Percentiles rank a stretch among this genome's conserved stretches.
phyloP scores from a whole-genome alignment of 92 coral and sea anemone genomes.

The Desmophyllum pertusum region DNA sequence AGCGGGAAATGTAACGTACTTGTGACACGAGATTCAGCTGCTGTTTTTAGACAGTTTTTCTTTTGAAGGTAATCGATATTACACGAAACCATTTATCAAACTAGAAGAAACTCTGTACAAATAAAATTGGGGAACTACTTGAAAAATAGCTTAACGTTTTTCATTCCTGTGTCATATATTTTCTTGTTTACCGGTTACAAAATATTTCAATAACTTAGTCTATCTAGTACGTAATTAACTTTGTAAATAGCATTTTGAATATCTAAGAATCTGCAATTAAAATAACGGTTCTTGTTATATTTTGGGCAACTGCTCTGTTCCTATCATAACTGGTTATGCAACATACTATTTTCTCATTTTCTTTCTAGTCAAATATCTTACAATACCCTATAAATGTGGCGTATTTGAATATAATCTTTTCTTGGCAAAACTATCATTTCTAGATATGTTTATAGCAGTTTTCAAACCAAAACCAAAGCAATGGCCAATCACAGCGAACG shows the following conservation, averaged over 20 bases:
- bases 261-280: constrained; percentile 6
- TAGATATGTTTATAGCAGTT: too few species aligned
- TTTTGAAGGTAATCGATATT: neutral
- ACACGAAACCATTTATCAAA: neutral
- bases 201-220: neutral
- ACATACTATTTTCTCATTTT: neutral
- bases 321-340: neutral
- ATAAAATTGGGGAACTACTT: neutral
- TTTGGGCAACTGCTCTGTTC: too few species aligned
- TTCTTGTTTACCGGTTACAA: neutral
- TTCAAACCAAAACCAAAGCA: too few species aligned
- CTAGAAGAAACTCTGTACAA: neutral
- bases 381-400: too few species aligned
- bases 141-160: neutral
- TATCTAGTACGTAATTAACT: neutral
- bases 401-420: too few species aligned
- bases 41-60: neutral
- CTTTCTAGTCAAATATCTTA: too few species aligned
- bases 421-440: too few species aligned
- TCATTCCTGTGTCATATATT: neutral
- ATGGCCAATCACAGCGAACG: too few species aligned
- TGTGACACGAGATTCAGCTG: neutral
- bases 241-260: constrained; percentile 16
- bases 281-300: constrained; percentile 1
- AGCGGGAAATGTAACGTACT: neutral